Evolutionary conservation across 1,140 invertebrate species (phyloP).

Genomic region (Ganaspis sp.): DNA sequence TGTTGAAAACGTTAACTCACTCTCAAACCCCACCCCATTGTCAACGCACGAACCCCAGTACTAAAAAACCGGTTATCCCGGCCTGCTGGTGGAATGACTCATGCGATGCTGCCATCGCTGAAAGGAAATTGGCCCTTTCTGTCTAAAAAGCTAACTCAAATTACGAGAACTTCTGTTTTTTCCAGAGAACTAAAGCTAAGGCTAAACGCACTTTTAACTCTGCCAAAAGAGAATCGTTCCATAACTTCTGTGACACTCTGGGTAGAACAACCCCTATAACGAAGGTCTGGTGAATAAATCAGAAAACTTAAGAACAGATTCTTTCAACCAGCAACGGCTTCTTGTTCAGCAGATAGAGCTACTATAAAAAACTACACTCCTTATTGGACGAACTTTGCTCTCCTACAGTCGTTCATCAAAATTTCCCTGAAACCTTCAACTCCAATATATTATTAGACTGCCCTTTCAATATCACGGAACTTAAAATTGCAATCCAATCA

Average conservation of each 20-base stretch:
- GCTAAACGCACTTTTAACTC: background rate
- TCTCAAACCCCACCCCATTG: no score
- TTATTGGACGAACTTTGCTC: background rate
- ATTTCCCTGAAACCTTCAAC: background rate
- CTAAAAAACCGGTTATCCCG: no score
- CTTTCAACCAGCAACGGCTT: background rate
- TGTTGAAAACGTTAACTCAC: no score
- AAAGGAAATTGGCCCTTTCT: no score
- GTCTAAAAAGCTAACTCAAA: no score
- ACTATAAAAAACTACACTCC: background rate
- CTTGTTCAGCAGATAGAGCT: background rate
- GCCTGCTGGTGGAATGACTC: no score
- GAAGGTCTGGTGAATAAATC: background rate
- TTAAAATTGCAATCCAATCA: background rate
- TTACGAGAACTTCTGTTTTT: no score
- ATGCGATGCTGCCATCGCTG: no score
- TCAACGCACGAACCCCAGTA: no score
- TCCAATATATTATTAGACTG: background rate
- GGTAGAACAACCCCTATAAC: background rate
- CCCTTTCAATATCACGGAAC: constrained; percentile 5
- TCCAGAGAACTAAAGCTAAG: no score
- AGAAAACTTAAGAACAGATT: background rate
- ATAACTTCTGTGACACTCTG: background rate
- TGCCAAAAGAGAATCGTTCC: background rate
- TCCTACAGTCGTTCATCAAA: background rate